These are phyloP conservation scores for Asbolus verrucosus DNA, from an alignment of 1,140 invertebrate species.

Conservation along the genomic window DNA sequence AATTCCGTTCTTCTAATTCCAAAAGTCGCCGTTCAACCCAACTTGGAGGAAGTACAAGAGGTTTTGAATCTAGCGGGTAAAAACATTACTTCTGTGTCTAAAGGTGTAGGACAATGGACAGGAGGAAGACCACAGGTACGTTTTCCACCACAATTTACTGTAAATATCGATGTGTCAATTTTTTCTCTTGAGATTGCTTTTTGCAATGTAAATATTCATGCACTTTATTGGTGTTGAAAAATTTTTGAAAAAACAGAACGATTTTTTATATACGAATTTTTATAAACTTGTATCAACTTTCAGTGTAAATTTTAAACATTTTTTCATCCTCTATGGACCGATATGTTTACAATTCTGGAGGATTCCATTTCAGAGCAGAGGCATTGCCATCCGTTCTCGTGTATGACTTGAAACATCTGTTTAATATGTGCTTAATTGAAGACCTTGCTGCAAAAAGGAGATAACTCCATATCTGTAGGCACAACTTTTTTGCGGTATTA, in stretches of 20 bases:
- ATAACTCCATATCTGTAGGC: no score
- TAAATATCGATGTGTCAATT: conserved; percentile 23
- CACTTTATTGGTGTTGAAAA: conserved; percentile 15
- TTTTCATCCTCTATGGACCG: no score
- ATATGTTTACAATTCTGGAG: no score
- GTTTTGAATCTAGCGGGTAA: conserved; percentile 85
- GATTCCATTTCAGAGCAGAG: no score
- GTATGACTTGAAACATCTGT: no score
- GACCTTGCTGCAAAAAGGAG: no score
- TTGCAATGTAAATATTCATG: conserved; percentile 26
- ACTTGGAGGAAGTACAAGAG: conserved; percentile 92
- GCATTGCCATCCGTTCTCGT: no score
- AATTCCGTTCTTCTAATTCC: conserved; percentile 88
- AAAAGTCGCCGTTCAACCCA: conserved; percentile 87
- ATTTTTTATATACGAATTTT: no score
- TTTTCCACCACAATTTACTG: not conserved
- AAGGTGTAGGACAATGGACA: conserved; percentile 92
- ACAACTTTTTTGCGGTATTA: no score
- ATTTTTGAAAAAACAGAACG: conserved; percentile 27
- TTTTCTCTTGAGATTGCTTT: conserved; percentile 2
- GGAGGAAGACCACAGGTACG: conserved; percentile 71
- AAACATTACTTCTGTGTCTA: conserved; percentile 86
- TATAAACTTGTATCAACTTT: no score
- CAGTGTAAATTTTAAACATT: no score
- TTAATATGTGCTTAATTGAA: no score